Base-by-base conservation (phyloP, 2,113 vertebrate genomes). In the Empidonax alnorum region DNA sequence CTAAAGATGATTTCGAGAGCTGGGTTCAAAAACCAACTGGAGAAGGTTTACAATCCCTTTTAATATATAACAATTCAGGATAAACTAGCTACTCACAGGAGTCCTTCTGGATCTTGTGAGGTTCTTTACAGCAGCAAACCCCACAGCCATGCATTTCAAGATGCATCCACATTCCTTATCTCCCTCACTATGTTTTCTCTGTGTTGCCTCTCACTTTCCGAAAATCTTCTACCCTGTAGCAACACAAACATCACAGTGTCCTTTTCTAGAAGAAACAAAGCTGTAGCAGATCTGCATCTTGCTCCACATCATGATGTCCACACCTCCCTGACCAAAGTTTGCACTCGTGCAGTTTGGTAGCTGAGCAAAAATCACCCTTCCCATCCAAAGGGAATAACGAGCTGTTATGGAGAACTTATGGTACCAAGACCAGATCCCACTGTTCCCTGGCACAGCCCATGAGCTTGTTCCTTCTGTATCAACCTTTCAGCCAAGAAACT, bases 401-500 rank as follows among this genome's bases (percentile, higher is more conserved):
- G 24, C 31, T 30, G 1, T 41, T 41, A 41, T 37, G 33, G 75
- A 87, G 78, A 83, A 62, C 28, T 88, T 82, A 71, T 55, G 68
- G 92, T 58, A 90, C 56, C 47, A 83, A 80, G 87, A 95, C 63
- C 92, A n/a, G 37, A 63, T 85, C 50, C 46, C 63, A 59, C 55
- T 71, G 44, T 76, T 96, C 46, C 75, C 67, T 95, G 87, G 75
- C 75, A 91, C 19, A 83, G 59, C 3, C 59, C 47, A 5, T 7
- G 49, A 77, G 74, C 19, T 76, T 84, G 27, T n/a, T 92, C 85
- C 87, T 95, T 94, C 92, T 90, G 52, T 31, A 25, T 61, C 90
- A 84, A 83, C 61, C 55, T 69, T 71, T 71, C 75, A 90, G 93
- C 67, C 91, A 91, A 85, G 75, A 91, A 91, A 67, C 39, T 33